Base-by-base conservation (phyloP, 1,140 invertebrate species). In the Habropoda laboriosa region DNA sequence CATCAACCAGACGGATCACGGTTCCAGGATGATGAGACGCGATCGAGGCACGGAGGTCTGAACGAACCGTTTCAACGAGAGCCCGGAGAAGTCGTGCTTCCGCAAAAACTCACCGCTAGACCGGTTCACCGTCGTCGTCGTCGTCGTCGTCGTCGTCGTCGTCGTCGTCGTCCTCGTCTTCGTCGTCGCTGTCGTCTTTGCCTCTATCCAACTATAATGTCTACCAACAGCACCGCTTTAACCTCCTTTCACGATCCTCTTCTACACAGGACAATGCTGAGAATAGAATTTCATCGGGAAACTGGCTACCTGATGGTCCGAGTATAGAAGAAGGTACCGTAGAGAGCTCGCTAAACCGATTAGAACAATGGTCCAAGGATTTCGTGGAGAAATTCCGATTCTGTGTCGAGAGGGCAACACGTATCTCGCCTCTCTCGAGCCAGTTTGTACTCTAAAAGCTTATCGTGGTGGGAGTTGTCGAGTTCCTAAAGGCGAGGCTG, bases 31-130 rank as follows among this genome's bases (percentile, higher is more conserved):
- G 27, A 16, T 16, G 58, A n/a, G 35, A 42, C 45, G 49, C 13
- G 42, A n/a, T n/a, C 51, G 60, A 60, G 12, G 57, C 35, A 38
- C 45, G 67, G n/a, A 47, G 8, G 35, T 21, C 32, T 51, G 49
- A 63, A 64, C 58, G 49, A 63, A 64, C 58, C 74, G 57, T 81
- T 45, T 74, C 63, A 61, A 16, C 18, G 55, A 21, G 32, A 24
- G 13, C 16, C 47, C 27, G 35, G n/a, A n/a, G n/a, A 30, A 76
- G 64, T 10, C 8, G 24, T 66, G 61, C 68, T 66, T 77, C 16
- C 47, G 80, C 80, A 84, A 84, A 84, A 84, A 84, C 80, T 84
- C 40, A 74, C 82, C 68, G 75, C 51, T 64, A 74, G 80, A 84
- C 82, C 82, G 82, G 82, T 84, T 82, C 75, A 64, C 63, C 57